phyloP scores from a whole-genome alignment of 2,888 invertebrate species.

The Hydrotaea diabolus region DNA sequence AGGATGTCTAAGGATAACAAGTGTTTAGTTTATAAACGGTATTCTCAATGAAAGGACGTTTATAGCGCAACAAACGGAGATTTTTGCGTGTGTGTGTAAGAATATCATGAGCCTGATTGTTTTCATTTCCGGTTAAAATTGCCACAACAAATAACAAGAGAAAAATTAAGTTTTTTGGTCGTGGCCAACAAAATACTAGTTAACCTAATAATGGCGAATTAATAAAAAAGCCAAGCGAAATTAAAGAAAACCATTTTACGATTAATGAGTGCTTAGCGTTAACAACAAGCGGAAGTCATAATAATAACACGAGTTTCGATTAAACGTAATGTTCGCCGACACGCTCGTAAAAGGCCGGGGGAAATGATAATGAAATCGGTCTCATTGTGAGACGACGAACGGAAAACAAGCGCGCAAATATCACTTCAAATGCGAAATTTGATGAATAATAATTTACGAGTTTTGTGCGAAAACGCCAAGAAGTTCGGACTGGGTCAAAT shows the following conservation, averaged over 20 bases:
- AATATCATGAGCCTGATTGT: not conserved
- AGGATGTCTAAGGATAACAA: conserved; percentile 57
- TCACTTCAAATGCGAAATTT: not conserved
- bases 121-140: not conserved
- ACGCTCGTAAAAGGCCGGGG: not conserved
- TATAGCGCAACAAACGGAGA: conserved; percentile 4
- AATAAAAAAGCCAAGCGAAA: not conserved
- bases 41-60: conserved; percentile 59
- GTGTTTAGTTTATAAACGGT: conserved; percentile 65
- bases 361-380: not conserved
- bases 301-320: not conserved
- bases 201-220: not conserved
- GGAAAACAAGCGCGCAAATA: not conserved
- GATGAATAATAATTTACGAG: not conserved
- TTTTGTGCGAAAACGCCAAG: not conserved
- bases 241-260: not conserved
- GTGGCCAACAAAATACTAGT: not conserved
- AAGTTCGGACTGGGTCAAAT: conserved; percentile 9
- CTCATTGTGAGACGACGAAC: too few species aligned
- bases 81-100: not conserved
- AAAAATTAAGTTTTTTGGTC: too few species aligned
- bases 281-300: not conserved
- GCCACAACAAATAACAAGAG: too few species aligned
- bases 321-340: not conserved
- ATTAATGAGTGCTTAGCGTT: not conserved